A percentile compares a stretch with the other conserved stretches of the same genome.
These are phyloP conservation scores for Euwallacea similis DNA, from an alignment of 1,140 invertebrate species.

Conservation along the genomic window DNA sequence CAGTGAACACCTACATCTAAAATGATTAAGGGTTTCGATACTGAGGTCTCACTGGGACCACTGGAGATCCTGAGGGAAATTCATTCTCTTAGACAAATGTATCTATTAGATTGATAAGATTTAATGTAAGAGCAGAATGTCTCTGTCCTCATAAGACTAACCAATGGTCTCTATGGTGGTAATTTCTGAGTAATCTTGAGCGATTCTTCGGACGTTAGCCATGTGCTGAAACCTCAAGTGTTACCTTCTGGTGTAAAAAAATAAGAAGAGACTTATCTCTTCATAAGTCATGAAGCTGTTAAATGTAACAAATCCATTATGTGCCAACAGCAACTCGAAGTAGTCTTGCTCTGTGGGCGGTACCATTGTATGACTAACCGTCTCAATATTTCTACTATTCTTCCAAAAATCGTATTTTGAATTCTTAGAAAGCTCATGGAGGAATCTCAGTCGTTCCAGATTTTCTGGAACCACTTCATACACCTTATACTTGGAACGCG, in stretches of 20 bases:
- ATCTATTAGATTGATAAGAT: background rate
- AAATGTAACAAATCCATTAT: constrained; percentile 23
- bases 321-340: constrained; percentile 30
- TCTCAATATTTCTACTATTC: constrained; percentile 15
- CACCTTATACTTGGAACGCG: constrained; percentile 29
- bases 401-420: constrained; percentile 36
- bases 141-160: constrained; percentile 62
- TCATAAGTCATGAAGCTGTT: constrained; percentile 18
- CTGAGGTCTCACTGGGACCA: constrained; percentile 55
- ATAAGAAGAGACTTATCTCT: constrained; percentile 17
- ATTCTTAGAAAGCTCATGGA: constrained; percentile 10
- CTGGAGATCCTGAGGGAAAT: constrained; percentile 34
- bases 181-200: constrained; percentile 55
- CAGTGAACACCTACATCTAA: constrained; percentile 68
- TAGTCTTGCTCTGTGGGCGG: constrained; percentile 30
- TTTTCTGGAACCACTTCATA: constrained; percentile 27
- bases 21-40: constrained; percentile 62
- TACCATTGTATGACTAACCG: constrained; percentile 33
- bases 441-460: background rate
- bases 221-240: constrained; percentile 53
- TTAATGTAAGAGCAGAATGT: constrained; percentile 39
- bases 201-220: constrained; percentile 54
- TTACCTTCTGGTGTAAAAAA: too few species aligned
- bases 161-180: constrained; percentile 58
- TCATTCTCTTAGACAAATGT: background rate